phyloP scores from a whole-genome alignment of 92 coral and sea anemone species.

The Nematostella vectensis region DNA sequence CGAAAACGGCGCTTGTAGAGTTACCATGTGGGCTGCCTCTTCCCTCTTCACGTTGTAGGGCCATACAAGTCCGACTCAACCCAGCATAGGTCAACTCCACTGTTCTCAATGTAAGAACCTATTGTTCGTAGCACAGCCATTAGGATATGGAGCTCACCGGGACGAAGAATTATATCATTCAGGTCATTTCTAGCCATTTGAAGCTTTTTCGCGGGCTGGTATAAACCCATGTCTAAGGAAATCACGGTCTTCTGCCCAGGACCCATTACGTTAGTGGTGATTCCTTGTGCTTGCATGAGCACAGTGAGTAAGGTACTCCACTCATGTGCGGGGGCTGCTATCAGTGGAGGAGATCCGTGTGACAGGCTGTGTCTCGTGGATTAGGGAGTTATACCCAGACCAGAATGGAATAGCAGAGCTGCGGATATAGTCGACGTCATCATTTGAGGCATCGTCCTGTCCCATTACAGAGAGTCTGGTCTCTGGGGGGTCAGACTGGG shows the following conservation, averaged over 20 bases:
- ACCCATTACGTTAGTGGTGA: slow-evolving; percentile 20
- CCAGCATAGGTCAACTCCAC: slow-evolving; percentile 51
- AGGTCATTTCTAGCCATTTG: slow-evolving; percentile 39
- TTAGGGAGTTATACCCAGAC: slow-evolving; percentile 28
- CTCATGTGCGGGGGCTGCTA: slow-evolving; percentile 59
- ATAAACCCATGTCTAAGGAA: slow-evolving; percentile 33
- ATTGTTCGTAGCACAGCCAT: slow-evolving; percentile 29
- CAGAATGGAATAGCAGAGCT: slow-evolving; percentile 22
- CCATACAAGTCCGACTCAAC: slow-evolving; percentile 39
- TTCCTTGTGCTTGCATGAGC: slow-evolving; percentile 30
- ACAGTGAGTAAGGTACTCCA: slow-evolving; percentile 39
- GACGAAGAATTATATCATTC: slow-evolving; percentile 30
- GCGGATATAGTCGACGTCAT: not conserved
- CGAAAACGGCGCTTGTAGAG: slow-evolving; percentile 36
- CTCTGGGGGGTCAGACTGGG: slow-evolving; percentile 14
- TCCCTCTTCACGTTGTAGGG: slow-evolving; percentile 48
- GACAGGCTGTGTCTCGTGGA: slow-evolving; percentile 8
- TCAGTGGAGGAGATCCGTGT: slow-evolving; percentile 22
- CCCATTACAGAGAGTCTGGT: too few species aligned
- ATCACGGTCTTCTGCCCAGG: slow-evolving; percentile 45
- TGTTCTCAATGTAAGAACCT: slow-evolving; percentile 42
- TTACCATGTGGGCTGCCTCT: slow-evolving; percentile 40
- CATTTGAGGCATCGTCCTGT: slow-evolving; percentile 5
- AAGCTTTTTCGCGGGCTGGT: slow-evolving; percentile 36
- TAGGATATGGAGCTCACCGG: slow-evolving; percentile 48